Conservation (phyloP, 2,888 invertebrate species). For the Tenthredo notha region DNA sequence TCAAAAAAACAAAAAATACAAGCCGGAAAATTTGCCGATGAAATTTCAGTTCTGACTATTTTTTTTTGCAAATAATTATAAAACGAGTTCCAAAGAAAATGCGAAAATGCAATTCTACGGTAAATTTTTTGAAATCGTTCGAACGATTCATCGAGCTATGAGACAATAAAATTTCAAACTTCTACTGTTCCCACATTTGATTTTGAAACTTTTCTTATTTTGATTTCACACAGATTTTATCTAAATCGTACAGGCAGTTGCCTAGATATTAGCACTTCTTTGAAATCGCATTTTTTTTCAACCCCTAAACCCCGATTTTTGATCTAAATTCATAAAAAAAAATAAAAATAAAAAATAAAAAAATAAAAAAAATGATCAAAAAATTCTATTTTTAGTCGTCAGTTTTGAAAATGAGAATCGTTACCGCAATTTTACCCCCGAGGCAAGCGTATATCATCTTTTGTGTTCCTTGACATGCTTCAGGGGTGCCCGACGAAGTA, state of each 20-base stretch:
- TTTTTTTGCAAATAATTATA: background rate
- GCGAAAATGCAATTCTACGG: too few species aligned
- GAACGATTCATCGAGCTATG: too few species aligned
- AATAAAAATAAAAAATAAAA: background rate
- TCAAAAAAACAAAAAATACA: too few species aligned
- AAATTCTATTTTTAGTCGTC: background rate
- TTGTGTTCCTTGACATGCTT: constrained; percentile 64
- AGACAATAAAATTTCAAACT: too few species aligned
- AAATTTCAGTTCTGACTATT: background rate
- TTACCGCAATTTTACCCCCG: background rate
- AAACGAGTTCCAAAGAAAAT: too few species aligned
- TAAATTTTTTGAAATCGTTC: too few species aligned
- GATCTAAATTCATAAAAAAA: background rate
- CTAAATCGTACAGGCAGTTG: too few species aligned
- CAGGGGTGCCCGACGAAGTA: constrained; percentile 67
- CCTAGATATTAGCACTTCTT: too few species aligned
- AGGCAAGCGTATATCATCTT: background rate
- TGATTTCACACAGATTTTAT: too few species aligned
- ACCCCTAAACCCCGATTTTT: background rate
- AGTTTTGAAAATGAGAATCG: background rate
- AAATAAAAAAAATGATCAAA: background rate
- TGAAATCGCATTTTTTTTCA: too few species aligned
- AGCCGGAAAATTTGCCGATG: background rate
- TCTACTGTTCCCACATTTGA: too few species aligned
- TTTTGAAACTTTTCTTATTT: too few species aligned